Evolutionary conservation across 2,888 invertebrate species (phyloP), one percentile per base, ranked within the genome.

Genomic region (Spodoptera exigua): DNA sequence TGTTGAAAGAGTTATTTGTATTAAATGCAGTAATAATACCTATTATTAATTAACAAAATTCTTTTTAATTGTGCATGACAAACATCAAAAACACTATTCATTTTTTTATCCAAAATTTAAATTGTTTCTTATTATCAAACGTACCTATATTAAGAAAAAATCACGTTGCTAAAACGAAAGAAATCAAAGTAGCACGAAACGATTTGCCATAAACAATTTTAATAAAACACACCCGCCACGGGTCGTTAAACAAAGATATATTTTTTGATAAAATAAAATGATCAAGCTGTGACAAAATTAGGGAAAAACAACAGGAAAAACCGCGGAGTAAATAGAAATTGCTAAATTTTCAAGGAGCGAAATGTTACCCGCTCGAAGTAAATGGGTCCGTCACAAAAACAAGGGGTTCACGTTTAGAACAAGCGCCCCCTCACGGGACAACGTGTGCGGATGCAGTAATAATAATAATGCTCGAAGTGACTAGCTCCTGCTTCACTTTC

Each of bases 291-390:
- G 70, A 70, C 61, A 61, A 64, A 75, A 72, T 73, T 70, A 61
- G 54, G 63, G 63, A 61, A 66, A 72, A 70, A 49, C 55, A 75
- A 62, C 54, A 64, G 70, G 67, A 78, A 73, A n/a, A 76, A 58
- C 55, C 60, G 37, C 21, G 35, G 55, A 58, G 54, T 64, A 65
- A 73, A 76, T 63, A 65, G 61, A 73, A 67, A 73, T 65, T 47
- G 56, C 61, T 34, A 64, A 63, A 67, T 60, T 63, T 48, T 49
- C 57, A 61, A 53, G 18, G 60, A 70, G 63, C 64, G 57, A 67
- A 69, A 72, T 64, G 58, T 46, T 62, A 34, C 41, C 46, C 51
- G 43, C 45, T 54, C 47, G 18, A 37, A 48, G 40, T 46, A 62
- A 71, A 60, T 56, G 55, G 54, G 41, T 51, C 52, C 61, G 17